Evolutionary conservation across 2,888 invertebrate genomes (phyloP).

Genomic region (Rhynchonema sp.): DNA sequence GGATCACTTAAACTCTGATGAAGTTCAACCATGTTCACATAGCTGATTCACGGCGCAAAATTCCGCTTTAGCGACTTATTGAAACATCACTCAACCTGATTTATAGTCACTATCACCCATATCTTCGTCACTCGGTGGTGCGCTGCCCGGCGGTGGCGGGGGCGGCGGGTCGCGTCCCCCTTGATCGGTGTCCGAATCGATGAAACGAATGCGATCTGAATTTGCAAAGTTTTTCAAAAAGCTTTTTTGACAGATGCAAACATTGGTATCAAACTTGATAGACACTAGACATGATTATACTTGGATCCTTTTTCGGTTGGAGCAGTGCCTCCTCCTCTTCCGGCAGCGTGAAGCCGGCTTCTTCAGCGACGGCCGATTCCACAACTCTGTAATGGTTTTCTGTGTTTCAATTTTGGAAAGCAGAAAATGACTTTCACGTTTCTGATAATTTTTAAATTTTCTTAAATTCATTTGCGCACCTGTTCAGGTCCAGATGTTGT

Average conservation of each 20-base stretch:
- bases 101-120: neutral
- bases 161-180: conserved; percentile 12
- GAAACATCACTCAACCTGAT: neutral
- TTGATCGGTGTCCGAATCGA: conserved; percentile 7
- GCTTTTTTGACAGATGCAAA: no score
- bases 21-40: no score
- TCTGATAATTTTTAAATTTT: no score
- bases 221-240: neutral
- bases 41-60: neutral
- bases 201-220: neutral
- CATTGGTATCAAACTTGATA: no score
- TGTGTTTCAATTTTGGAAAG: neutral
- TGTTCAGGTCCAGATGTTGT: neutral
- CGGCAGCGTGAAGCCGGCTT: neutral
- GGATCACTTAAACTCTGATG: no score
- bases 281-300: no score
- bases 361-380: neutral
- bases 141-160: conserved; percentile 3
- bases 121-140: neutral
- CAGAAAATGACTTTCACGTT: no score
- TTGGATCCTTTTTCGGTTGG: neutral
- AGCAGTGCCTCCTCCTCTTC: conserved; percentile 1
- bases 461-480: no score
- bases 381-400: neutral
- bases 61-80: neutral